Percentiles rank a stretch among this genome's conserved stretches.
These are phyloP conservation scores for Gambelia wislizenii DNA, from an alignment of 2,797 vertebrate genomes.

Conservation along the genomic window DNA sequence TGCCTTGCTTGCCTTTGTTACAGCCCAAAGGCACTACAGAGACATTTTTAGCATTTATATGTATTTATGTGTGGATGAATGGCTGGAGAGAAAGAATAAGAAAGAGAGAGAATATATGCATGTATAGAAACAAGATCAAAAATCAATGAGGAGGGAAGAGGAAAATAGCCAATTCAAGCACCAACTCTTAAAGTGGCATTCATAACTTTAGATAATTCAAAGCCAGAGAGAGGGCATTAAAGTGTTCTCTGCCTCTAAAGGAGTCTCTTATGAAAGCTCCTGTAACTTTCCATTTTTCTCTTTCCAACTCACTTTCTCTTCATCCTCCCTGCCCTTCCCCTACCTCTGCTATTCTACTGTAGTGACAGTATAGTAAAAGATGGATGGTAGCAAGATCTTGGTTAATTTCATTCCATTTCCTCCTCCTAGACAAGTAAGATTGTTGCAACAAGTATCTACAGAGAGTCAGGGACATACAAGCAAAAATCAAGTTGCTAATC, in stretches of 20 bases:
- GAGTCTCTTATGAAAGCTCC: neutral
- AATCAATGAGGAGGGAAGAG: neutral
- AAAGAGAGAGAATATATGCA: too few relatives aligned
- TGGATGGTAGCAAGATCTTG: neutral
- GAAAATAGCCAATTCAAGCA: neutral
- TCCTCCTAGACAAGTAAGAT: too few relatives aligned
- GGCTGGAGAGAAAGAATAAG: too few relatives aligned
- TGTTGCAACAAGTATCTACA: neutral
- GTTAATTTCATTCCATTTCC: neutral
- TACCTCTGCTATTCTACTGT: neutral
- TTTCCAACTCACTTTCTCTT: neutral
- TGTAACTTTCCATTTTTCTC: neutral
- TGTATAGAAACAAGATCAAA: neutral
- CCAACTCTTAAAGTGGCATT: neutral
- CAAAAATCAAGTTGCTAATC: too few relatives aligned
- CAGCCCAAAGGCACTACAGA: neutral
- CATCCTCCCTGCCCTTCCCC: neutral
- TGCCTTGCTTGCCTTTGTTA: neutral
- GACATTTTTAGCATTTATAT: neutral
- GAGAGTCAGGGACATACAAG: too few relatives aligned
- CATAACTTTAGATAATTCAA: neutral
- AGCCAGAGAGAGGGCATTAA: neutral
- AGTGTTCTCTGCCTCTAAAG: neutral
- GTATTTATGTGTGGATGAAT: neutral
- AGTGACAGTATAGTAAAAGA: neutral